phyloP scores from a whole-genome alignment of 2,888 invertebrate genomes.

The Norana najaformis region DNA sequence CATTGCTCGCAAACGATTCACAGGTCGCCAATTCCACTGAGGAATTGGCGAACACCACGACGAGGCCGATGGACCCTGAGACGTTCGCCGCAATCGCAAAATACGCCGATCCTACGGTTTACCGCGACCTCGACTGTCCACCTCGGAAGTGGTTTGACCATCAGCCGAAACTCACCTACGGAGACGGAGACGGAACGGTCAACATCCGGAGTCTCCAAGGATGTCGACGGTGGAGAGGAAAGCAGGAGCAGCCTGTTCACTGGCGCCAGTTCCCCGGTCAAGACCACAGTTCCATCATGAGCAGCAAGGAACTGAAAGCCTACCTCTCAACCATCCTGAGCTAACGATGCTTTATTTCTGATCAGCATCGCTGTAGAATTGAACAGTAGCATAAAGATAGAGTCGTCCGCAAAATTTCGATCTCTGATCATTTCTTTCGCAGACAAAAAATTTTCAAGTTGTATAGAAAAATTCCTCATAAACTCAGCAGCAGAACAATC shows the following conservation, averaged over 20 bases:
- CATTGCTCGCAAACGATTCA: neutral
- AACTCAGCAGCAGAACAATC: no score
- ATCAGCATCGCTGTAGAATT: no score
- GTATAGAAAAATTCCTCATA: no score
- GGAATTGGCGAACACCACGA: neutral
- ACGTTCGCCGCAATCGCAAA: neutral
- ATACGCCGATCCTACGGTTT: neutral
- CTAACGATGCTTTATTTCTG: no score
- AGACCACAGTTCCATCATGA: conserved; percentile 81
- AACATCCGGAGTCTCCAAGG: conserved; percentile 83
- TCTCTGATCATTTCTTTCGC: no score
- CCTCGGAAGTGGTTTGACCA: conserved; percentile 51
- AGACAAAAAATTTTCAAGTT: no score
- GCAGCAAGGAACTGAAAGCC: neutral
- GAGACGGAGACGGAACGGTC: conserved; percentile 97
- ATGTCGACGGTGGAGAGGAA: conserved; percentile 75
- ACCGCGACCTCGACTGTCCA: neutral
- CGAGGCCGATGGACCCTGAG: neutral
- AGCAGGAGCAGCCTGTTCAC: conserved; percentile 64
- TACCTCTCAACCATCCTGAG: neutral
- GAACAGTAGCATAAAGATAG: neutral
- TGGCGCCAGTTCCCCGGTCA: conserved; percentile 68
- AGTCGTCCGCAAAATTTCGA: no score
- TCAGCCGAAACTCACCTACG: conserved; percentile 65
- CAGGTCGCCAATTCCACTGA: neutral